Evolutionary conservation across 2,797 vertebrate genomes (phyloP).

Genomic region (Pyrocephalus nanus): DNA sequence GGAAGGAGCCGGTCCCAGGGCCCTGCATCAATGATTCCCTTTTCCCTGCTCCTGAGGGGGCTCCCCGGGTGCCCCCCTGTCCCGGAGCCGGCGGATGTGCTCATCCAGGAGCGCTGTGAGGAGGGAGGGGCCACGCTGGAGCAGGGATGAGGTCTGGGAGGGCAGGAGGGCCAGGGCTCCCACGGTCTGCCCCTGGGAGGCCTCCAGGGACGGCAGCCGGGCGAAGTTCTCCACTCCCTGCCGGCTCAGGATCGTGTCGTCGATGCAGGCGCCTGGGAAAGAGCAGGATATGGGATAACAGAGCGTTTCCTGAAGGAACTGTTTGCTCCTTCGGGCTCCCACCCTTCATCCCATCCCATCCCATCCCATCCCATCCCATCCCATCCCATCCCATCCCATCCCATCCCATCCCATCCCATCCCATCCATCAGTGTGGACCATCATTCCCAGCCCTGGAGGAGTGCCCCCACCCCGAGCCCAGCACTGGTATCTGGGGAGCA

Average conservation of each 20-base stretch:
- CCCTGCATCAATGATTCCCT: rapidly evolving
- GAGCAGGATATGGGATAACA: rapidly evolving
- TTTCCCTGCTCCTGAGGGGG: neutral
- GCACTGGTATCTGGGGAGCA: too few relatives aligned
- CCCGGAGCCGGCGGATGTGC: constrained; percentile 78
- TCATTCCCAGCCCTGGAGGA: rapidly evolving
- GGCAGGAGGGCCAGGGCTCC: constrained; percentile 79
- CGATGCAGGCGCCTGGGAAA: constrained; percentile 85
- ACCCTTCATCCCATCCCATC: rapidly evolving
- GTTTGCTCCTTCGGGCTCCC: rapidly evolving
- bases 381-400: too few relatives aligned
- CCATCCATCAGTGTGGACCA: rapidly evolving
- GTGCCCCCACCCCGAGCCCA: rapidly evolving
- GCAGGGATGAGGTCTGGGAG: constrained; percentile 79
- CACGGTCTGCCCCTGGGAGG: constrained; percentile 80
- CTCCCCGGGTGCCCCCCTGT: rapidly evolving
- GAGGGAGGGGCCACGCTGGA: constrained; percentile 78
- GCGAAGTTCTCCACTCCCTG: constrained; percentile 84
- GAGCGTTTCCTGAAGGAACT: rapidly evolving
- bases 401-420: too few relatives aligned
- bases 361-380: too few relatives aligned
- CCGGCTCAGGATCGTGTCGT: constrained; percentile 85
- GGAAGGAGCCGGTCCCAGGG: neutral
- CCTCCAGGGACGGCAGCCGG: constrained; percentile 81
- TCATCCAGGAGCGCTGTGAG: constrained; percentile 84